Percentiles rank a stretch among this genome's conserved stretches.
Evolutionary conservation across 2,888 invertebrate genomes (phyloP).

Genomic region (Platypus cylindrus): DNA sequence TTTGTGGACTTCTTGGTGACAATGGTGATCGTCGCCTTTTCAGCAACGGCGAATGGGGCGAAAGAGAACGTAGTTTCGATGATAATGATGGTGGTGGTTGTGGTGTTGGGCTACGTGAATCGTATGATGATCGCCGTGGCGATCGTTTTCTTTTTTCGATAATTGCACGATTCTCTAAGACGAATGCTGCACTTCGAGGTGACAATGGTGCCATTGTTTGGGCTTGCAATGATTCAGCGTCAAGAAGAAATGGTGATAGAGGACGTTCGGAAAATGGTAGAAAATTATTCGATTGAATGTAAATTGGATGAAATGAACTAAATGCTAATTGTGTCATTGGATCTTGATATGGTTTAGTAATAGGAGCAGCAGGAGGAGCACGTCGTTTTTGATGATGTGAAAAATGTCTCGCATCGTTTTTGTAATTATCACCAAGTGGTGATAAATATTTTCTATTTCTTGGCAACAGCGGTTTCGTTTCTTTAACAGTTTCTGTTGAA

Average conservation of each 20-base stretch:
- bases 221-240: conserved; percentile 25
- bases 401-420: conserved; percentile 1
- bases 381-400: too few relatives aligned
- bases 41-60: conserved; percentile 9
- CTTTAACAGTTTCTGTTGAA: conserved; percentile 16
- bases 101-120: conserved; percentile 23
- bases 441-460: conserved; percentile 6
- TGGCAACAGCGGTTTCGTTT: conserved; percentile 4
- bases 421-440: conserved; percentile 4
- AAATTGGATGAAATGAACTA: conserved; percentile 11
- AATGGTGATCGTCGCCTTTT: conserved; percentile 15
- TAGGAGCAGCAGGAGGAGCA: conserved; percentile 2
- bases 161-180: conserved; percentile 33
- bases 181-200: conserved; percentile 35
- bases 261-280: conserved; percentile 23
- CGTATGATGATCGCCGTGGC: conserved; percentile 32
- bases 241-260: conserved; percentile 28
- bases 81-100: conserved; percentile 10
- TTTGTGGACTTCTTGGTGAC: conserved; percentile 11
- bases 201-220: conserved; percentile 31
- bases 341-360: conserved; percentile 1
- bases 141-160: conserved; percentile 33
- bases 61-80: conserved; percentile 7
- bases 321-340: conserved; percentile 2
- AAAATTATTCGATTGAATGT: conserved; percentile 13